Base-by-base conservation (phyloP, 1,140 invertebrate species). In the Anadara kagoshimensis region DNA sequence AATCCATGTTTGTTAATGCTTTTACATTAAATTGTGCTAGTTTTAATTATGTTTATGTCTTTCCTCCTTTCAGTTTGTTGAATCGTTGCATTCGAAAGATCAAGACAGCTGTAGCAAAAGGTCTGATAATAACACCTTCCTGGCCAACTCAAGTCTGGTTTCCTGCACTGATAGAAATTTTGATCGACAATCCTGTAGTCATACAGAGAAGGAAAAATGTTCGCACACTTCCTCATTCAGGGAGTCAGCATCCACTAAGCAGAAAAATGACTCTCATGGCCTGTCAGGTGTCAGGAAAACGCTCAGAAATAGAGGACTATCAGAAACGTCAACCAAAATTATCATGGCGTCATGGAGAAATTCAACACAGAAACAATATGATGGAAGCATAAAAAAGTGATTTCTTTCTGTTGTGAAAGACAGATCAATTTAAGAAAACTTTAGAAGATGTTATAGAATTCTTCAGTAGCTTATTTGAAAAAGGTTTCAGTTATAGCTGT, bases 61-160 rank as follows among this genome's bases (percentile, higher is more conserved):
- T 68, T 45, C 65, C 53, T 44, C 53, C 65, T 68, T 68, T 68
- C 41, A 57, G 65, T 57, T 20, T 67, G 7, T n/a, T 67, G 65
- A 56, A 43, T 18, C 53, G 41, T 53, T 67, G 53, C 65, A 67
- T 67, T 51, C 45, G 41, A 24, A 67, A 67, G 36, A 67, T 57
- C n/a, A 36, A 67, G 43, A 51, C 45, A 57, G 65, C 56, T 43
- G 29, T 43, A 56, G 65, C 65, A 43, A 24, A 0, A 44, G 29
- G 65, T 22, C 56, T 57, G 11, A 18, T 67, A 20, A 45, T 67
- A 8, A 41, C 51, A 51, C 64, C 64, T 36, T 54, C 36, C 18
- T 66, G 5, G 64, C 64, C 64, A 29, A 67, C 65, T 20, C 65
- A 67, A 47, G 36, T 41, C 4, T 79, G 69, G 62, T 75, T 63